A percentile compares a stretch with the other conserved stretches of the same genome.
Conservation (phyloP, 37 sponge, comb jelly and placozoan species). For the Geodia barretti region DNA sequence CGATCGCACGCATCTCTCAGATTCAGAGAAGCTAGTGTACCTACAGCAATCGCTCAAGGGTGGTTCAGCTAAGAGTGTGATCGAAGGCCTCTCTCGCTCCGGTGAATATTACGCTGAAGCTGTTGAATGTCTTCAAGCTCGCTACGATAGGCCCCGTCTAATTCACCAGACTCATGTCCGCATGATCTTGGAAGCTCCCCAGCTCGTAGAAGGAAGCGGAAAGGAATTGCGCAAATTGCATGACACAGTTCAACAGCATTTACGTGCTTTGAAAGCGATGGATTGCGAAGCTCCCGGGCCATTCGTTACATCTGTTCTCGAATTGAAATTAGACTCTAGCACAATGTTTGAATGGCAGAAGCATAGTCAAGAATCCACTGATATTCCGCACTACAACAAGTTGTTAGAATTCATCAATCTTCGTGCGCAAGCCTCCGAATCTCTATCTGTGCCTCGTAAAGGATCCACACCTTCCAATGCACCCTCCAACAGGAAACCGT, state of each 20-base stretch:
- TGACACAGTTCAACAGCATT: too few species aligned
- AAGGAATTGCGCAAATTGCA: too few species aligned
- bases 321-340: too few species aligned
- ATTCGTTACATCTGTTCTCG: too few species aligned
- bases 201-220: too few species aligned
- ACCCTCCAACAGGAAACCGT: too few species aligned
- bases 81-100: constrained; percentile 15
- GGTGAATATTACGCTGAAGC: constrained; percentile 17
- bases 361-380: not conserved
- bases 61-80: not conserved
- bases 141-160: constrained; percentile 2
- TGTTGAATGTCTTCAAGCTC: constrained; percentile 1
- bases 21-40: constrained; percentile 25
- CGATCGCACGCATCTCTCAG: constrained; percentile 8
- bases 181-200: too few species aligned
- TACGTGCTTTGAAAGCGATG: too few species aligned
- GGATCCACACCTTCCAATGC: not conserved
- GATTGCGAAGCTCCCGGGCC: too few species aligned
- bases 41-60: constrained; percentile 15
- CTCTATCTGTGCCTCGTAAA: not conserved
- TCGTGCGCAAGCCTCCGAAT: constrained; percentile 23
- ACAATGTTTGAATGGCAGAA: too few species aligned
- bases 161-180: too few species aligned
- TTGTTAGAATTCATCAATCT: constrained; percentile 19
- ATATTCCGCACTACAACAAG: constrained; percentile 17